Base-by-base conservation (phyloP, 2,888 invertebrate species). In the Orthonevra nobilis region DNA sequence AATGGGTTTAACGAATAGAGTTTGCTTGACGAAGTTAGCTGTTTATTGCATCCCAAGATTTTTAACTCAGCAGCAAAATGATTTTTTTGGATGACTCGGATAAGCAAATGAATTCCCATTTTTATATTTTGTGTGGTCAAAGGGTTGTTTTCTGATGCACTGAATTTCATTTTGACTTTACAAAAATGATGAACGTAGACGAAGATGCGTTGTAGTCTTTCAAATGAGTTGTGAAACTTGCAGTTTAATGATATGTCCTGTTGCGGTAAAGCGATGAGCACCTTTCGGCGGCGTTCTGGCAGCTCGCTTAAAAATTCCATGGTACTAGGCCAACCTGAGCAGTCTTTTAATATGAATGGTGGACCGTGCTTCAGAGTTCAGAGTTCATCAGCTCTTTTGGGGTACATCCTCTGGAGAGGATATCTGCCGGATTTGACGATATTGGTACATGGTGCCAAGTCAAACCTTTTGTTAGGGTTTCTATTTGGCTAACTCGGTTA, bases 361-460 rank as follows among this genome's bases (percentile, higher is more conserved):
- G 34, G 50, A 4, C 46, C 28, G 9, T 48, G 15, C 15, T 6
- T 54, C 73, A 75, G 4, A 73, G 26, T 9, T 36, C 42, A 9
- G 54, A 70, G 4, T 32, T 3, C 2, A 77, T 12, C 9, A 81
- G 50, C 6, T 60, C 72, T 10, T 48, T 58, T 26, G 73, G 73
- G 15, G 50, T 48, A 9, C 61, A 34, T 44, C 60, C 68, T 50
- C 74, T 69, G 9, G 75, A 46, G 30, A 70, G 30, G 48, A 56
- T 66, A 42, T 79, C 66, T 10, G 68, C 66, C 5, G 72, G 68
- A 26, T 70, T 79, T 12, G 52, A 14, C 9, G 34, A 17, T 7
- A 44, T 72, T 2, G 66, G 69, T 19, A 60, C 50, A 44, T 70
- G 48, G 26, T 68, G 66, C 66, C 82, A 82, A 2, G 30, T 20